Base-by-base conservation (phyloP, 2,888 invertebrate species). In the Melangyna quadrimaculata region DNA sequence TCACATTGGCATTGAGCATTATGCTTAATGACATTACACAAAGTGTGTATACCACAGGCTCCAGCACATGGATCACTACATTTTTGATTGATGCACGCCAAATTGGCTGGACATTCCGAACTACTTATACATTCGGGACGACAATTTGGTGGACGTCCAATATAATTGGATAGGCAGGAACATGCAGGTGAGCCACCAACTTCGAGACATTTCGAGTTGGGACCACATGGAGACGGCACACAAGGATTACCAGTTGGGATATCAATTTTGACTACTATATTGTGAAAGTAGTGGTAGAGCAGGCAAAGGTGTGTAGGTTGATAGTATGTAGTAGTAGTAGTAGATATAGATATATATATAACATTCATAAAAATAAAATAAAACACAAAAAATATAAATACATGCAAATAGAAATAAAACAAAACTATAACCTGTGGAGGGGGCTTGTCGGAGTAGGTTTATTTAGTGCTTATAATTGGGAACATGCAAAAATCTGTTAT, bases 111-210 rank as follows among this genome's bases (percentile, higher is more conserved):
- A 90, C 97, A 97, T 90, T 96, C 96, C 35, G 95, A 94, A 90
- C 95, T 95, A 80, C 95, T 94, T 87, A 93, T 93, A 92, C 96
- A 96, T 92, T 96, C 96, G 84, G 95, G 94, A 90, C 97, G 94
- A 90, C 97, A 97, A 90, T 96, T 96, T 43, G 97, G 97, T 65
- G 97, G 95, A 89, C 97, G 94, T 65, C 98, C 97, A 78, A 96
- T 93, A 91, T 96, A 97, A 89, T 95, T 95, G 48, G 95, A 93
- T 88, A 95, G 92, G 90, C 97, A 97, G 88, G 97, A 96, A 91
- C 97, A 97, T 88, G 96, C 96, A 87, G 96, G 95, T 88, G 95
- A 95, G 89, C 95, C 95, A 84, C 96, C 95, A 88, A 96, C 94
- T 82, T 95, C 94, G 89, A 91, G 87, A 93, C 97, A 97, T 92